phyloP scores from a whole-genome alignment of 1,140 invertebrate species.

The Sycophila sp. region DNA sequence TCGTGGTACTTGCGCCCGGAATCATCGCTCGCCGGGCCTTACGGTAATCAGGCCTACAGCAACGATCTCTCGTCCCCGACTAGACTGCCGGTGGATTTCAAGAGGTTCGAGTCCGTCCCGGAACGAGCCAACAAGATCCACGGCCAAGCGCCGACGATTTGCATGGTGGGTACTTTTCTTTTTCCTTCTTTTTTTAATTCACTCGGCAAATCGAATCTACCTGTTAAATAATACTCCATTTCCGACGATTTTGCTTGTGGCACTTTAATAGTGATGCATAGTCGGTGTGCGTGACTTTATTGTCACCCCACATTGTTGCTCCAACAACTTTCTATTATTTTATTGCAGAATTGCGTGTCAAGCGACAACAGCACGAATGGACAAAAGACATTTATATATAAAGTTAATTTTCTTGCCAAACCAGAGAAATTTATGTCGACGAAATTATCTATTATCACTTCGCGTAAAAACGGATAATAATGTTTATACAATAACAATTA shows the following conservation, averaged over 20 bases:
- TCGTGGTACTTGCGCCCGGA: slow-evolving; percentile 60
- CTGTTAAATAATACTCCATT: slow-evolving; percentile 26
- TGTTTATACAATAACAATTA: too few species aligned
- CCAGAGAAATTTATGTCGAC: too few species aligned
- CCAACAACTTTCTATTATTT: slow-evolving; percentile 37
- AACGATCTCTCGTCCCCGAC: slow-evolving; percentile 46
- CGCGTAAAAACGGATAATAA: too few species aligned
- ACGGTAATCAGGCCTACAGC: slow-evolving; percentile 43
- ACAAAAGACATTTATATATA: too few species aligned
- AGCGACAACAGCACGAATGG: slow-evolving; percentile 43
- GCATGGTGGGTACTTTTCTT: slow-evolving; percentile 57
- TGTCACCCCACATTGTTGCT: slow-evolving; percentile 22
- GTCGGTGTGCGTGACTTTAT: slow-evolving; percentile 11
- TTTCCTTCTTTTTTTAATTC: slow-evolving; percentile 25
- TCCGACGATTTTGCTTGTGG: neutral
- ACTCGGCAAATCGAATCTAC: neutral
- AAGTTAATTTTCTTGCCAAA: too few species aligned
- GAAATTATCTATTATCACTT: too few species aligned
- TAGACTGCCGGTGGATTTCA: slow-evolving; percentile 48
- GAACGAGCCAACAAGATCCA: slow-evolving; percentile 53
- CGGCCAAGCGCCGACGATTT: slow-evolving; percentile 61
- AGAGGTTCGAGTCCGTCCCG: slow-evolving; percentile 45
- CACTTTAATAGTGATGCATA: slow-evolving; percentile 21
- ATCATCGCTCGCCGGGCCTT: slow-evolving; percentile 42
- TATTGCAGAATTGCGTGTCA: slow-evolving; percentile 42